A percentile compares a stretch with the other conserved stretches of the same genome.
phyloP scores from a whole-genome alignment of 2,797 vertebrate species.

The Urosaurus nigricauda region DNA sequence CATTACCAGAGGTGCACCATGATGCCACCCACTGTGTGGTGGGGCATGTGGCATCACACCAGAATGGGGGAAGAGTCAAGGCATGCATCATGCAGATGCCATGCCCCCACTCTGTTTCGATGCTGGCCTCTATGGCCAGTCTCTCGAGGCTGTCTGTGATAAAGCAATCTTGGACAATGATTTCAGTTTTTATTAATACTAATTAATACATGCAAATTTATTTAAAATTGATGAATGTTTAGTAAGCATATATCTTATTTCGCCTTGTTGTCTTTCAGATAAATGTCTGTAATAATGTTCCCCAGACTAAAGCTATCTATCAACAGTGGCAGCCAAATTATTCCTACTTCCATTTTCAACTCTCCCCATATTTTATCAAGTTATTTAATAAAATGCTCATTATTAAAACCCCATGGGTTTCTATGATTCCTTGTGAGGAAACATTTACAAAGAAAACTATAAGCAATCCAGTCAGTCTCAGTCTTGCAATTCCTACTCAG shows the following conservation, averaged over 20 bases:
- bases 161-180: not conserved
- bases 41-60: too few relatives aligned
- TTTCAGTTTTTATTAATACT: constrained; percentile 20
- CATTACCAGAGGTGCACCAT: too few relatives aligned
- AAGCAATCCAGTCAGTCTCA: constrained; percentile 29
- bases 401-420: constrained; percentile 51
- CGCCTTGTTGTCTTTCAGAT: not conserved
- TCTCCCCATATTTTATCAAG: constrained; percentile 58
- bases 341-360: constrained; percentile 50
- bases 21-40: too few relatives aligned
- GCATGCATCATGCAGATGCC: too few relatives aligned
- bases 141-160: too few relatives aligned
- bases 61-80: too few relatives aligned
- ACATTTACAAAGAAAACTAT: constrained; percentile 38
- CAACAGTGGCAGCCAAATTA: constrained; percentile 35
- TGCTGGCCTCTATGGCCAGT: too few relatives aligned
- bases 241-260: fast-evolving
- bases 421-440: constrained; percentile 26
- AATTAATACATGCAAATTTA: constrained; percentile 7
- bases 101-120: too few relatives aligned
- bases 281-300: constrained; percentile 14
- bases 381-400: constrained; percentile 64
- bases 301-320: constrained; percentile 19
- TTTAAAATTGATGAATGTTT: not conserved
- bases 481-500: constrained; percentile 32